These are phyloP conservation scores for Siderastrea radians DNA, from an alignment of 92 coral and sea anemone species.

Conservation along the genomic window DNA sequence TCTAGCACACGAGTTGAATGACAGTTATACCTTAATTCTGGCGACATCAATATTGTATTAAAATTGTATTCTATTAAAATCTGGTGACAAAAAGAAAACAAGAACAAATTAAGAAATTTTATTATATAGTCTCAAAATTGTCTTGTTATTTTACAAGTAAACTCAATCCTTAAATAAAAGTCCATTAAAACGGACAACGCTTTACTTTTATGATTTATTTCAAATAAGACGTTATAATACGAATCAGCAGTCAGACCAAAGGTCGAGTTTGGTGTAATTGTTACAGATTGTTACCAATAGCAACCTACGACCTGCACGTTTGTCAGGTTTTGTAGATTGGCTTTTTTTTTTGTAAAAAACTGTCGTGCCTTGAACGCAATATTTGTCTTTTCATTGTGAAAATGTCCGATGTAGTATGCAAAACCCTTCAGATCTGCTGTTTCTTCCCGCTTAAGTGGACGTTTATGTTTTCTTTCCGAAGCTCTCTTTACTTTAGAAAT, in stretches of 20 bases:
- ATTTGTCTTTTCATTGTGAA: background rate
- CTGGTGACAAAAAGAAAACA: too few species aligned
- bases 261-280: background rate
- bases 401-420: background rate
- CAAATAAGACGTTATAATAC: too few species aligned
- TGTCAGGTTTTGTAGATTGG: background rate
- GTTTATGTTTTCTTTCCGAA: background rate
- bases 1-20: too few species aligned
- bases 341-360: background rate
- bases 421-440: constrained; percentile 1
- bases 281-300: background rate
- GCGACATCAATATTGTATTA: too few species aligned
- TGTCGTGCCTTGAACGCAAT: background rate
- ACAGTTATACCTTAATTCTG: too few species aligned
- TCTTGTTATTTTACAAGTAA: too few species aligned
- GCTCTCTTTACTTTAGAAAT: background rate
- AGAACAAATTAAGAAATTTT: too few species aligned
- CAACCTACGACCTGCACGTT: background rate
- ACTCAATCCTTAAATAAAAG: too few species aligned
- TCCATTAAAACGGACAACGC: too few species aligned
- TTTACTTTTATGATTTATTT: too few species aligned
- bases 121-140: too few species aligned
- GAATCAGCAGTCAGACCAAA: background rate
- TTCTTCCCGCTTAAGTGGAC: background rate
- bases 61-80: too few species aligned